Conservation (phyloP, 2,888 invertebrate genomes). For the Cosmopolites sordidus region DNA sequence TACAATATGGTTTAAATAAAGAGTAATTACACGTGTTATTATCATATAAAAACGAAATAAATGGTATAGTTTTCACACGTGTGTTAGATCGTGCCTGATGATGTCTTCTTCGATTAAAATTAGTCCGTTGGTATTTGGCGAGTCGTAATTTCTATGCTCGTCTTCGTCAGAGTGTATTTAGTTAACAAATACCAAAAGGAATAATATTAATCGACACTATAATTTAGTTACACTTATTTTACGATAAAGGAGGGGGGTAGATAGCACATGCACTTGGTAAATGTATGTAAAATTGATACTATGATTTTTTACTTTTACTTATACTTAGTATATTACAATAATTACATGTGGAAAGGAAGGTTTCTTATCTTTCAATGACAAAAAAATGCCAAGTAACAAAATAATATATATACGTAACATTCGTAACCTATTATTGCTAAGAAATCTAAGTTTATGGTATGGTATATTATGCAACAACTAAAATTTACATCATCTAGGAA, state of each 20-base stretch:
- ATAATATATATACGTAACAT: neutral
- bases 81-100: too few relatives aligned
- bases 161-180: too few relatives aligned
- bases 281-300: conserved; percentile 1
- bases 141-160: too few relatives aligned
- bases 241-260: conserved; percentile 4
- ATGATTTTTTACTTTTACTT: conserved; percentile 2
- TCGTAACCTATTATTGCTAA: conserved; percentile 15
- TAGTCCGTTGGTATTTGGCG: too few relatives aligned
- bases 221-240: conserved; percentile 7
- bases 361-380: too few relatives aligned
- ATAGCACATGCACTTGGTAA: conserved; percentile 8
- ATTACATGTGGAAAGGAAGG: conserved; percentile 6
- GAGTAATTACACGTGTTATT: neutral
- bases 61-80: too few relatives aligned
- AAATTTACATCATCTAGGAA: too few relatives aligned
- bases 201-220: neutral
- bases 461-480: neutral
- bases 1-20: conserved; percentile 9
- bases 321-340: conserved; percentile 14
- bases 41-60: too few relatives aligned
- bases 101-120: too few relatives aligned
- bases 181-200: too few relatives aligned
- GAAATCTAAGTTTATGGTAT: conserved; percentile 8
- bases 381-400: neutral